A percentile compares a stretch with the other conserved stretches of the same genome.
Evolutionary conservation across 2,888 invertebrate genomes (phyloP).

Genomic region (Epiblema foenella): DNA sequence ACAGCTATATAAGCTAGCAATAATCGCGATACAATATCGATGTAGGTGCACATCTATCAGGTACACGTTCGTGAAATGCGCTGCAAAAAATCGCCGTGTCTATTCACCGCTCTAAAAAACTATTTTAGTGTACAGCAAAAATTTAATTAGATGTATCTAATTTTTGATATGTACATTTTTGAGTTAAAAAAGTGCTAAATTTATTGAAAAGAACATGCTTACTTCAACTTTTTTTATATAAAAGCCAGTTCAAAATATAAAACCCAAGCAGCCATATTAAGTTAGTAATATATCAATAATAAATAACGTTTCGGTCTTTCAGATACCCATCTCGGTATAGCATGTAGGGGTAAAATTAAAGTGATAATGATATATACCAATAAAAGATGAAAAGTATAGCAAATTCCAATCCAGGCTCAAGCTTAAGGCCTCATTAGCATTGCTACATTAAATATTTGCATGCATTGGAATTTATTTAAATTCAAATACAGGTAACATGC

Average conservation of each 20-base stretch:
- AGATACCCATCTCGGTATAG: not conserved
- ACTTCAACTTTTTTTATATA: not conserved
- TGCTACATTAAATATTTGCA: not conserved
- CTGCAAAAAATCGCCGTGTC: too few relatives aligned
- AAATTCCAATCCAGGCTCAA: not conserved
- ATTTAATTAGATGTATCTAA: not conserved
- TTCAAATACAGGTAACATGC: not conserved
- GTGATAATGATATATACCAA: not conserved
- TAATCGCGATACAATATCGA: too few relatives aligned
- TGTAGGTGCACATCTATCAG: too few relatives aligned
- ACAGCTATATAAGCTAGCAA: too few relatives aligned
- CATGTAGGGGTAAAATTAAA: not conserved
- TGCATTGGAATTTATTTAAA: not conserved
- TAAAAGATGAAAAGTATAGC: not conserved
- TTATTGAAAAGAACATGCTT: not conserved
- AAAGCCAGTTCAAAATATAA: slow-evolving; percentile 12
- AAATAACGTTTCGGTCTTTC: not conserved
- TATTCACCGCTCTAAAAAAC: not conserved
- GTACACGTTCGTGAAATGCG: too few relatives aligned
- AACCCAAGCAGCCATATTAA: slow-evolving; percentile 9
- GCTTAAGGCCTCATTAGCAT: not conserved
- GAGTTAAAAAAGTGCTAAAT: not conserved
- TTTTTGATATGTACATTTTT: not conserved
- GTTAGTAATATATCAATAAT: too few relatives aligned
- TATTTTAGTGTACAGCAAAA: not conserved